Conservation (phyloP, 1,140 invertebrate genomes). For the Bombus breviceps region DNA sequence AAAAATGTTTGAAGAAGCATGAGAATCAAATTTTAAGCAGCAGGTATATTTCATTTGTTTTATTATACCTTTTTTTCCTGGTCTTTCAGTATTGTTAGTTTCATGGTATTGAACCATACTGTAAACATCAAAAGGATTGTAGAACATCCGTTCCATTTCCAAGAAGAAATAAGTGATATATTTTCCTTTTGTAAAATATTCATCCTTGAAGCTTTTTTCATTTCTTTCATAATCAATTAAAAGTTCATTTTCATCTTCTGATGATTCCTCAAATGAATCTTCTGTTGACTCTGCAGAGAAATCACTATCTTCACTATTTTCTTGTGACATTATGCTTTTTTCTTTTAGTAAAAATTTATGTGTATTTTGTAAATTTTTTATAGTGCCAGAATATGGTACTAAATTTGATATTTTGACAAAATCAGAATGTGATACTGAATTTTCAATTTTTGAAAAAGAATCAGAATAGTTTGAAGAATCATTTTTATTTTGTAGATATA, state of each 20-base stretch:
- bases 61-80: conserved; percentile 71
- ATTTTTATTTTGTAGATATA: neutral
- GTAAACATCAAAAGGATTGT: conserved; percentile 76
- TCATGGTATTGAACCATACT: conserved; percentile 75
- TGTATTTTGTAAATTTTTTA: conserved; percentile 8
- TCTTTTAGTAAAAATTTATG: conserved; percentile 67
- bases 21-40: conserved; percentile 62
- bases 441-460: neutral
- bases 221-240: conserved; percentile 61
- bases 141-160: conserved; percentile 77
- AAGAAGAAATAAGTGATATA: conserved; percentile 79
- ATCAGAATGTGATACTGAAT: conserved; percentile 2
- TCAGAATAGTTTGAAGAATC: neutral
- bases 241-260: conserved; percentile 68
- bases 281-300: conserved; percentile 74
- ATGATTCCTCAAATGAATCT: conserved; percentile 70
- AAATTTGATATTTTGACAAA: conserved; percentile 3
- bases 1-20: conserved; percentile 55
- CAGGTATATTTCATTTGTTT: conserved; percentile 55
- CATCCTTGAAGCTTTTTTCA: conserved; percentile 69
- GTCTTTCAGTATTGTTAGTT: conserved; percentile 53
- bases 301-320: conserved; percentile 76
- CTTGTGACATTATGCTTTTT: conserved; percentile 47
- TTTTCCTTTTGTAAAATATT: conserved; percentile 79
- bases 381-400: conserved; percentile 1